phyloP scores from a whole-genome alignment of 2,888 invertebrate genomes.

The Laothoe populi region DNA sequence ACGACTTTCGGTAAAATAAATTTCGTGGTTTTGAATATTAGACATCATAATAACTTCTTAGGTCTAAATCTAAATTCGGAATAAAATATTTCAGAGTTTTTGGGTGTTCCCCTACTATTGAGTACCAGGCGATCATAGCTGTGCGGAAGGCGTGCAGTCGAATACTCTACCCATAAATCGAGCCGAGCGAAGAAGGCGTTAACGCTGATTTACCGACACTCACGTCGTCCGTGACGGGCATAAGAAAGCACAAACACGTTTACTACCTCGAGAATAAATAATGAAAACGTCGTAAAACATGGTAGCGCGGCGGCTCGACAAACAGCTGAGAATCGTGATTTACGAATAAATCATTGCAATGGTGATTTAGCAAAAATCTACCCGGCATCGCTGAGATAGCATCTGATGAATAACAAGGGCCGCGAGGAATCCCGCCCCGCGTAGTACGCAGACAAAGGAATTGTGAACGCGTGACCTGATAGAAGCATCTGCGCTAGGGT shows the following conservation, averaged over 20 bases:
- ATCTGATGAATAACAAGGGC: conserved; percentile 57
- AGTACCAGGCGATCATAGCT: conserved; percentile 57
- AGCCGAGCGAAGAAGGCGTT: conserved; percentile 69
- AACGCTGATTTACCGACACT: conserved; percentile 75
- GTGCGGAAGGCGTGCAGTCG: conserved; percentile 58
- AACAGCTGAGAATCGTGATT: conserved; percentile 32
- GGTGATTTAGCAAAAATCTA: conserved; percentile 58
- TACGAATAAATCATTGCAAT: conserved; percentile 46
- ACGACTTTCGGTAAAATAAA: too few relatives aligned
- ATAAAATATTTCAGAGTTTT: too few relatives aligned
- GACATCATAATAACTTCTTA: too few relatives aligned
- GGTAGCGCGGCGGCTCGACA: conserved; percentile 29
- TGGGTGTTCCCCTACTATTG: background rate
- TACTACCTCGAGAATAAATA: conserved; percentile 40
- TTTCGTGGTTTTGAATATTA: too few relatives aligned
- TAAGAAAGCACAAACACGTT: conserved; percentile 43
- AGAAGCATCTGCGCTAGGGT: conserved; percentile 32
- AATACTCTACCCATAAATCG: conserved; percentile 69
- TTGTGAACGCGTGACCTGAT: conserved; percentile 50
- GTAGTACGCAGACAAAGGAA: conserved; percentile 51
- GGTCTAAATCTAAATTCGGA: too few relatives aligned
- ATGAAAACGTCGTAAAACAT: conserved; percentile 32
- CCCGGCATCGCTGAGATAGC: conserved; percentile 52
- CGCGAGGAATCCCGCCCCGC: conserved; percentile 53
- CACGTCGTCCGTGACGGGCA: conserved; percentile 57